A percentile compares a stretch with the other conserved stretches of the same genome.
Evolutionary conservation across 2,113 vertebrate genomes (phyloP).

Genomic region (Vanacampus margaritifer): DNA sequence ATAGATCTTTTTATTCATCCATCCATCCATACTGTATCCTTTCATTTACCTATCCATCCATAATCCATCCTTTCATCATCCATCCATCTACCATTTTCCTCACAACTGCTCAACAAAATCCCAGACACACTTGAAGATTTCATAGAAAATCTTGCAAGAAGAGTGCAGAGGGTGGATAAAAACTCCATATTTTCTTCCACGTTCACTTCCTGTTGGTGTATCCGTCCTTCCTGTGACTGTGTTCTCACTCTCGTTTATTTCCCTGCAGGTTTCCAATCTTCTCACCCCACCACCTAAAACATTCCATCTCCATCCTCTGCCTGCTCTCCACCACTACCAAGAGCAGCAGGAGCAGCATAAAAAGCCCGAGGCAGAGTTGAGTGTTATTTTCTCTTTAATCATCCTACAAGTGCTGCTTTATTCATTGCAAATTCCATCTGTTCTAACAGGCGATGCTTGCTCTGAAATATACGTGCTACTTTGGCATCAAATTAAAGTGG

Average conservation of each 20-base stretch:
- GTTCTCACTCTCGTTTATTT: neutral
- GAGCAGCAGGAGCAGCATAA: neutral
- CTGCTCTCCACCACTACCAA: neutral
- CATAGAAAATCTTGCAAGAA: neutral
- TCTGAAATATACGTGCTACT: neutral
- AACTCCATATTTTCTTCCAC: neutral
- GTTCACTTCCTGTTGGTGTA: neutral
- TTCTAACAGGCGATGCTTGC: neutral
- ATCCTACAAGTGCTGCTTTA: neutral
- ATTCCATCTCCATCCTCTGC: neutral
- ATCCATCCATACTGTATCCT: neutral
- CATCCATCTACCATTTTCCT: neutral
- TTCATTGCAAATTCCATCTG: constrained; percentile 3
- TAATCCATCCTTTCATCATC: neutral
- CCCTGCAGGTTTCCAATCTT: neutral
- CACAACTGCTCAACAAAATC: too few species aligned
- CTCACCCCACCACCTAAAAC: neutral
- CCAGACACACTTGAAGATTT: neutral
- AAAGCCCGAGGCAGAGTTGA: neutral
- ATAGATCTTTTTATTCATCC: neutral
- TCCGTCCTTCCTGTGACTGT: neutral
- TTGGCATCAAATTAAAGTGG: neutral
- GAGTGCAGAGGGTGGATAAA: neutral
- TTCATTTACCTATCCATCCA: too few species aligned
- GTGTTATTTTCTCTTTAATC: constrained; percentile 5